These are phyloP conservation scores for Henicopernis longicauda DNA, from an alignment of 2,113 vertebrate genomes.

Conservation along the genomic window DNA sequence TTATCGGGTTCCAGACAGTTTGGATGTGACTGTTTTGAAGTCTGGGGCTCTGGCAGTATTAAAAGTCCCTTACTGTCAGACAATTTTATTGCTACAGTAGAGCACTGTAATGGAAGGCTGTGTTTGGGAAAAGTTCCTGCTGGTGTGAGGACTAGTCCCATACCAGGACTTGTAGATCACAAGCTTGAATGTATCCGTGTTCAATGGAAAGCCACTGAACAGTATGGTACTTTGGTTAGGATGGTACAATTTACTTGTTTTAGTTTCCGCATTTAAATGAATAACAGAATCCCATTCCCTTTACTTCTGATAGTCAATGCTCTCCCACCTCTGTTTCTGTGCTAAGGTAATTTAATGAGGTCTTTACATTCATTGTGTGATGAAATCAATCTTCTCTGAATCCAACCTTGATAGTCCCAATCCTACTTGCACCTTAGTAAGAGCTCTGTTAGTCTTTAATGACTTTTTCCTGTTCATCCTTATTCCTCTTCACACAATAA, in stretches of 20 bases:
- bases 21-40: neutral
- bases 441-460: neutral
- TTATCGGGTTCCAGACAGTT: neutral
- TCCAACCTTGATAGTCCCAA: neutral
- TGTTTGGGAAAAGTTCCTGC: neutral
- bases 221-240: neutral
- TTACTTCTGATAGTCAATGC: neutral
- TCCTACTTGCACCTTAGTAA: neutral
- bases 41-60: neutral
- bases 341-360: neutral
- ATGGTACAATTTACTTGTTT: accelerated
- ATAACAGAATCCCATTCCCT: neutral
- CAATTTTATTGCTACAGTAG: neutral
- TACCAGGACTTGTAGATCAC: neutral
- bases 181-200: neutral
- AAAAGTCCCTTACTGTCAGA: neutral
- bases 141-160: neutral
- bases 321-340: neutral
- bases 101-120: neutral
- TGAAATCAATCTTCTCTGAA: neutral
- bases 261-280: neutral
- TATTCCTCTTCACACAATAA: neutral
- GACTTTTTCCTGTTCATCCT: neutral
- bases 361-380: neutral
- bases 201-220: neutral